phyloP scores from a whole-genome alignment of 1,140 invertebrate genomes.

The Sycobia sp. region DNA sequence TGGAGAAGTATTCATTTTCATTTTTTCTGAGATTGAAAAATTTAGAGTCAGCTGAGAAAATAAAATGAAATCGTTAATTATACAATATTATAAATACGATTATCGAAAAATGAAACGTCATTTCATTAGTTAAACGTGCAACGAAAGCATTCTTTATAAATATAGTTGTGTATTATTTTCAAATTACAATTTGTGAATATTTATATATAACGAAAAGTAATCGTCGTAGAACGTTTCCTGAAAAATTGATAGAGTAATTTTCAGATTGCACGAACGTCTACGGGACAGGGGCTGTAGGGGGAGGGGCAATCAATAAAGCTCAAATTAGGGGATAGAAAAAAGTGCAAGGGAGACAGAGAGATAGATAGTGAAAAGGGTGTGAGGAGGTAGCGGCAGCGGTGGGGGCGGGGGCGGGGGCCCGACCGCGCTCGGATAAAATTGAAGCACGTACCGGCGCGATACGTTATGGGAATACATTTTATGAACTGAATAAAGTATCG shows the following conservation, averaged over 20 bases:
- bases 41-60: no score
- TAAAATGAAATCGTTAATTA: no score
- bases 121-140: no score
- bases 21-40: no score
- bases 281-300: no score
- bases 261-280: slow-evolving; percentile 2
- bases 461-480: slow-evolving; percentile 52
- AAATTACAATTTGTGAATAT: no score
- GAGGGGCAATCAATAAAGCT: slow-evolving; percentile 27
- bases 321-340: slow-evolving; percentile 18
- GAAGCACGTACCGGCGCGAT: slow-evolving; percentile 49
- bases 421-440: slow-evolving; percentile 45
- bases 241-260: slow-evolving; percentile 19
- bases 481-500: slow-evolving; percentile 57
- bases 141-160: no score
- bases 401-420: slow-evolving; percentile 10
- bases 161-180: no score
- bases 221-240: background rate
- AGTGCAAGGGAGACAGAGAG: slow-evolving; percentile 13
- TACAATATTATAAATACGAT: no score
- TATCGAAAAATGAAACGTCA: no score
- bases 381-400: slow-evolving; percentile 4
- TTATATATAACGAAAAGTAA: no score
- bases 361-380: slow-evolving; percentile 16
- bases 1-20: no score